These are phyloP conservation scores for Phyto melanocephala DNA, from an alignment of 2,888 invertebrate species.

Conservation along the genomic window DNA sequence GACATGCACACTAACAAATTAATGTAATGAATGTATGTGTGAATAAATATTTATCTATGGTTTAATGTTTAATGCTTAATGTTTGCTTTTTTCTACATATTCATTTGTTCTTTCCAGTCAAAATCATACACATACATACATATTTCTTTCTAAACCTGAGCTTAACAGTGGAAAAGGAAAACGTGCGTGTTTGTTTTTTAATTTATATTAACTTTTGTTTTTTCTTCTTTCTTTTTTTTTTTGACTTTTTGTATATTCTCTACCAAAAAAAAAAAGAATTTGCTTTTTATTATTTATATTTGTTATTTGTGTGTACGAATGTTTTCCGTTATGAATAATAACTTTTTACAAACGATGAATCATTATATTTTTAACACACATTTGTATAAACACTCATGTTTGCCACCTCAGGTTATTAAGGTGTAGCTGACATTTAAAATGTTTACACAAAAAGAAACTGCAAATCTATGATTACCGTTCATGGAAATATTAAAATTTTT, in stretches of 20 bases:
- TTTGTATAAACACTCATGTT: not conserved
- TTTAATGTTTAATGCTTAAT: constrained; percentile 1
- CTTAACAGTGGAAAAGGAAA: not conserved
- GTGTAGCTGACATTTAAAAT: not conserved
- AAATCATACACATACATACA: constrained; percentile 14
- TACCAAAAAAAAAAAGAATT: not conserved
- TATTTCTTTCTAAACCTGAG: not conserved
- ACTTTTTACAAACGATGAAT: constrained; percentile 51
- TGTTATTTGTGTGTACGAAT: not conserved
- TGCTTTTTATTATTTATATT: not conserved
- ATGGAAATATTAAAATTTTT: not conserved
- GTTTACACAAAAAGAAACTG: not conserved
- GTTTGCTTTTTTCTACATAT: not conserved
- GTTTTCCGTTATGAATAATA: constrained; percentile 29
- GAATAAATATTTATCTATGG: not conserved
- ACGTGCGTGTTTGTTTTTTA: constrained; percentile 4
- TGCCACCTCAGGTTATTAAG: not conserved
- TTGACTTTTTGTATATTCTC: not conserved
- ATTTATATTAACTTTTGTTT: too few relatives aligned
- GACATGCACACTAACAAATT: not conserved
- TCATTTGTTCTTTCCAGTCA: not conserved
- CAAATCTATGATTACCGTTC: not conserved
- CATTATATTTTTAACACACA: constrained; percentile 2
- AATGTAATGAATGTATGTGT: not conserved
- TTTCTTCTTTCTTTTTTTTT: not conserved